phyloP scores from a whole-genome alignment of 1,140 invertebrate species.

The Ectropis grisescens region DNA sequence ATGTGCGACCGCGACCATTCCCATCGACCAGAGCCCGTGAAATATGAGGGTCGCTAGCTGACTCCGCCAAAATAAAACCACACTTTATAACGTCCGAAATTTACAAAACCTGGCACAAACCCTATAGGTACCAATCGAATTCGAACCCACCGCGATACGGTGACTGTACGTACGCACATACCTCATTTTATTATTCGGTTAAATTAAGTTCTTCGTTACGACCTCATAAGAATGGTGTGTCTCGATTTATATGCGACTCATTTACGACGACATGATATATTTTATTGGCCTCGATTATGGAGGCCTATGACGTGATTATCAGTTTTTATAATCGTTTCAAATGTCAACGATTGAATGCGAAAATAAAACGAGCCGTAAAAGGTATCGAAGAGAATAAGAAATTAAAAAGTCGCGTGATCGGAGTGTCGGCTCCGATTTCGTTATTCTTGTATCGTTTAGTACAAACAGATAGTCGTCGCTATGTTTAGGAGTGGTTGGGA shows the following conservation, averaged over 20 bases:
- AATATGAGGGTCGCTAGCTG: constrained; percentile 41
- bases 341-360: constrained; percentile 6
- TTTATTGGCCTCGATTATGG: constrained; percentile 19
- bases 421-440: constrained; percentile 18
- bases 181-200: constrained; percentile 28
- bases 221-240: constrained; percentile 19
- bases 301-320: constrained; percentile 16
- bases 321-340: constrained; percentile 6
- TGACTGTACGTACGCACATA: constrained; percentile 6
- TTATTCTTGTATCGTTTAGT: constrained; percentile 25
- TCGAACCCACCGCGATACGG: neutral
- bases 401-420: no score
- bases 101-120: constrained; percentile 1
- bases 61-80: constrained; percentile 28
- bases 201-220: constrained; percentile 29
- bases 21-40: constrained; percentile 36
- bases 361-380: constrained; percentile 1
- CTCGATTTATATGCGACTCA: constrained; percentile 20
- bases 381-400: no score
- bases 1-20: constrained; percentile 31
- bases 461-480: constrained; percentile 44
- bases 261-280: constrained; percentile 25
- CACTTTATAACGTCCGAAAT: constrained; percentile 27
- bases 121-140: neutral
- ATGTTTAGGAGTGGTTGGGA: constrained; percentile 41